Conservation (phyloP, 2,113 vertebrate species). For the Equus przewalskii region DNA sequence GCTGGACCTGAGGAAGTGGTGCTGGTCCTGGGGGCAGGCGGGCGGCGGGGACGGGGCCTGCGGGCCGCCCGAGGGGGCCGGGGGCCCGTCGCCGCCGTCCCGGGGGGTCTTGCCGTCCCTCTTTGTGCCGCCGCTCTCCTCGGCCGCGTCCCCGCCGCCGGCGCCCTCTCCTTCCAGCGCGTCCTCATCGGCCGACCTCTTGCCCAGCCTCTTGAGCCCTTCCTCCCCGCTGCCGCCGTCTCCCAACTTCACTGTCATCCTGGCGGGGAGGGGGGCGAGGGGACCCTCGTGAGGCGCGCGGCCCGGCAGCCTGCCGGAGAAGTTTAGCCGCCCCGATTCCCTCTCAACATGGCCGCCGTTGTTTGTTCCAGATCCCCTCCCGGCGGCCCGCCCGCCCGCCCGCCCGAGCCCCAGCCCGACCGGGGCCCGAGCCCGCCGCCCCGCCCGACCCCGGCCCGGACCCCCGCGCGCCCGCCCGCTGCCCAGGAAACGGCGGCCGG, state of each 20-base stretch:
- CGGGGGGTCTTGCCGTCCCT: slow-evolving; percentile 86
- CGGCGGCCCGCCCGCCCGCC: slow-evolving; percentile 88
- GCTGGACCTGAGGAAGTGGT: slow-evolving; percentile 99
- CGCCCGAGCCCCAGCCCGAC: not conserved
- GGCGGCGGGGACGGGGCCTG: slow-evolving; percentile 87
- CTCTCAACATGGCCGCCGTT: slow-evolving; percentile 99
- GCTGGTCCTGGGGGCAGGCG: slow-evolving; percentile 94
- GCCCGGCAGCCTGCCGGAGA: slow-evolving; percentile 81
- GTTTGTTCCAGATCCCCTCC: slow-evolving; percentile 99
- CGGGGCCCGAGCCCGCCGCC: not conserved
- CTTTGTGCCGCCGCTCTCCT: slow-evolving; percentile 89
- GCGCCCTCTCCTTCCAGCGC: slow-evolving; percentile 94
- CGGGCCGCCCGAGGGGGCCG: slow-evolving; percentile 82
- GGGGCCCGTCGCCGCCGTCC: slow-evolving; percentile 79
- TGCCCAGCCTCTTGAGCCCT: slow-evolving; percentile 94
- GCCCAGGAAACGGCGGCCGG: slow-evolving; percentile 86
- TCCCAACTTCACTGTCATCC: slow-evolving; percentile 98
- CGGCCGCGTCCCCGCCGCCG: slow-evolving; percentile 94
- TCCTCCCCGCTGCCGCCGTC: slow-evolving; percentile 93
- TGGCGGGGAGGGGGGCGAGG: slow-evolving; percentile 89
- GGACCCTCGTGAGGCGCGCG: slow-evolving; percentile 84
- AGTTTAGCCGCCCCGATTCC: slow-evolving; percentile 89
- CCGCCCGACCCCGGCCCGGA: not conserved
- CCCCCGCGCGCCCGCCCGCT: slow-evolving; percentile 50
- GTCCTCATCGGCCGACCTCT: slow-evolving; percentile 95